Evolutionary conservation across 1,140 invertebrate species (phyloP).

Genomic region (Melitaea cinxia): DNA sequence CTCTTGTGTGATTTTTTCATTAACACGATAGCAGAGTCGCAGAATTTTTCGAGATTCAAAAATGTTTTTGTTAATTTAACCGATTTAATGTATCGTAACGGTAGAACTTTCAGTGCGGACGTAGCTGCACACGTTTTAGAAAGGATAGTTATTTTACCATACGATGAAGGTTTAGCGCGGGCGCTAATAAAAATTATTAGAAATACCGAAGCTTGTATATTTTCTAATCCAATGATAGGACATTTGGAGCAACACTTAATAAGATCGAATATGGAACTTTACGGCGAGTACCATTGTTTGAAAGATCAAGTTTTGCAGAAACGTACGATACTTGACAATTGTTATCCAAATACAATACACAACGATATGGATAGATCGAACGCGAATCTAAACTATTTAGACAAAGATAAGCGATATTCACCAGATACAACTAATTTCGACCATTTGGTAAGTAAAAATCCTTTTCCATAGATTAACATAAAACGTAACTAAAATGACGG

Average conservation of each 20-base stretch:
- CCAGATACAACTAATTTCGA: conserved; percentile 62
- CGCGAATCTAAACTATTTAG: not conserved
- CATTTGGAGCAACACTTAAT: conserved; percentile 50
- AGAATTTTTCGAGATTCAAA: conserved; percentile 69
- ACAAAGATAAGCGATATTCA: conserved; percentile 49
- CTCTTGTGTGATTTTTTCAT: conserved; percentile 58
- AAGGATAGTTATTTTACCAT: conserved; percentile 61
- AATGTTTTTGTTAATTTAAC: conserved; percentile 61
- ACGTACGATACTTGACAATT: not conserved
- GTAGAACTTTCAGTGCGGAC: conserved; percentile 42
- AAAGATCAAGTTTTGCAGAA: conserved; percentile 31
- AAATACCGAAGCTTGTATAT: conserved; percentile 50
- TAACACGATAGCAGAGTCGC: conserved; percentile 52
- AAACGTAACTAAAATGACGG: too few relatives aligned
- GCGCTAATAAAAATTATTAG: conserved; percentile 56
- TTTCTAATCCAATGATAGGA: conserved; percentile 48
- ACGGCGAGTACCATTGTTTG: conserved; percentile 35
- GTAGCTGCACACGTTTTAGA: conserved; percentile 57
- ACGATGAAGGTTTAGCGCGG: conserved; percentile 43
- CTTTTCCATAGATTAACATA: too few relatives aligned
- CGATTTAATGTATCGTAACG: conserved; percentile 45
- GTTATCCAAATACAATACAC: not conserved
- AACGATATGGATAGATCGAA: not conserved
- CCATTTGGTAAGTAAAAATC: conserved; percentile 48
- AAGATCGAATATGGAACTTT: conserved; percentile 36